A percentile compares a stretch with the other conserved stretches of the same genome.
phyloP scores from a whole-genome alignment of 2,888 invertebrate genomes.

The Ormia ochracea region DNA sequence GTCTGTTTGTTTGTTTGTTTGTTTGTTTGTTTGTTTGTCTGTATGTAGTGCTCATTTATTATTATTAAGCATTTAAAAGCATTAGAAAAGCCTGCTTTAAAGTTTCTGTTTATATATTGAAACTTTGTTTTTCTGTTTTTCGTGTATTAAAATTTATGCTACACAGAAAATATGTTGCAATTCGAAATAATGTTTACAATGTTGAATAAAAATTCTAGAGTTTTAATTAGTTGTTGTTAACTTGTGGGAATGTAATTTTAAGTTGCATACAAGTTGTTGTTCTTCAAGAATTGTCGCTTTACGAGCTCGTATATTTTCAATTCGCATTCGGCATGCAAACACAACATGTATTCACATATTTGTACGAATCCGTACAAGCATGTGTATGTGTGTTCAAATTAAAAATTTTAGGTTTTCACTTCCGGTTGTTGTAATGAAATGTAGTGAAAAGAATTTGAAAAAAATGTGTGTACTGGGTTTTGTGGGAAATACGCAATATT shows the following conservation, averaged over 20 bases:
- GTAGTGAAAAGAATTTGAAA: not conserved
- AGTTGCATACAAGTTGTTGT: slow-evolving; percentile 6
- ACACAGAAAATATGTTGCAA: slow-evolving; percentile 22
- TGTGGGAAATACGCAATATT: too few species aligned
- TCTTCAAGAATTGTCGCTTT: not conserved
- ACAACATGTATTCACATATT: not conserved
- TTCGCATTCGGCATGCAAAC: not conserved
- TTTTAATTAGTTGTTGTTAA: slow-evolving; percentile 14
- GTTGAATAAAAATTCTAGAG: slow-evolving; percentile 23
- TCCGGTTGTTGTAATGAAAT: not conserved
- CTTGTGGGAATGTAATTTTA: slow-evolving; percentile 24
- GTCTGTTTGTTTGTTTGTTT: not conserved
- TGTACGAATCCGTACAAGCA: not conserved
- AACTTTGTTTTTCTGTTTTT: not conserved
- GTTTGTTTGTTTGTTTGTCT: not conserved
- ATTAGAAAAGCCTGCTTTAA: not conserved
- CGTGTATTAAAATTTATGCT: slow-evolving; percentile 2
- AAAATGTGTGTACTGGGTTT: not conserved
- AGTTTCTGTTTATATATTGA: not conserved
- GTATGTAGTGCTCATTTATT: too few species aligned
- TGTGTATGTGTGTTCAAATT: not conserved
- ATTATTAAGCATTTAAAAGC: slow-evolving; percentile 17
- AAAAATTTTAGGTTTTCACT: not conserved
- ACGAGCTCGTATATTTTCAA: not conserved
- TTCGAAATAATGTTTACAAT: slow-evolving; percentile 7